Conservation (phyloP, 2,888 invertebrate species). For the Eristalis arbustorum region DNA sequence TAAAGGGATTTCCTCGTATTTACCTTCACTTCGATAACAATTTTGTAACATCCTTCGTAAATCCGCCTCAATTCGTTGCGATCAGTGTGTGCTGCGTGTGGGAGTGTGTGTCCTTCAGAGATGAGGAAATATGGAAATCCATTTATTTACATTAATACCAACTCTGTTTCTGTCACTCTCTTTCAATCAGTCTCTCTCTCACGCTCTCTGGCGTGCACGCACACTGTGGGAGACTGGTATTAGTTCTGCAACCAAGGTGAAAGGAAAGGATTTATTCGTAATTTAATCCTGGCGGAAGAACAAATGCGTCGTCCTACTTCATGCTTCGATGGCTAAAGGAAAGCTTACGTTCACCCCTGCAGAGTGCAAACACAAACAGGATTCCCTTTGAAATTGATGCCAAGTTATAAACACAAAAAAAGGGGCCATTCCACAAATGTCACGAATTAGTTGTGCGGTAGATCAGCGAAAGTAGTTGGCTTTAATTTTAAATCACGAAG, state of each 20-base stretch:
- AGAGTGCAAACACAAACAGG: conserved; percentile 61
- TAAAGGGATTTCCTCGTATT: conserved; percentile 64
- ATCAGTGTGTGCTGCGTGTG: conserved; percentile 29
- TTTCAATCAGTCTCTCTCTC: background rate
- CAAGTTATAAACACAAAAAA: conserved; percentile 18
- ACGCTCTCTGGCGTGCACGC: background rate
- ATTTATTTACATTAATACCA: conserved; percentile 65
- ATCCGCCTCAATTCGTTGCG: conserved; percentile 33
- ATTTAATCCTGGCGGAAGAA: conserved; percentile 64
- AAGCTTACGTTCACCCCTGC: conserved; percentile 48
- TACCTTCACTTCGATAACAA: conserved; percentile 63
- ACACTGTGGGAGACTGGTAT: background rate
- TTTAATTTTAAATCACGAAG: conserved; percentile 38
- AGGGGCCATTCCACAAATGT: conserved; percentile 51
- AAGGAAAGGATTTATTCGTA: conserved; percentile 62
- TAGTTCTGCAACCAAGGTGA: background rate
- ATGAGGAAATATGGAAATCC: conserved; percentile 61
- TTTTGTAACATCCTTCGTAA: conserved; percentile 26
- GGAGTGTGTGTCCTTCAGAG: background rate
- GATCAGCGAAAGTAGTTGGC: conserved; percentile 49
- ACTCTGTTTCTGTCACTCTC: background rate
- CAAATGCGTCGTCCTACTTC: conserved; percentile 68
- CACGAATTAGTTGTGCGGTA: conserved; percentile 44
- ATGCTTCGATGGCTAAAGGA: conserved; percentile 49
- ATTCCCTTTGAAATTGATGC: conserved; percentile 57